phyloP scores from a whole-genome alignment of 2,888 invertebrate genomes.

The Venusia cambrica region DNA sequence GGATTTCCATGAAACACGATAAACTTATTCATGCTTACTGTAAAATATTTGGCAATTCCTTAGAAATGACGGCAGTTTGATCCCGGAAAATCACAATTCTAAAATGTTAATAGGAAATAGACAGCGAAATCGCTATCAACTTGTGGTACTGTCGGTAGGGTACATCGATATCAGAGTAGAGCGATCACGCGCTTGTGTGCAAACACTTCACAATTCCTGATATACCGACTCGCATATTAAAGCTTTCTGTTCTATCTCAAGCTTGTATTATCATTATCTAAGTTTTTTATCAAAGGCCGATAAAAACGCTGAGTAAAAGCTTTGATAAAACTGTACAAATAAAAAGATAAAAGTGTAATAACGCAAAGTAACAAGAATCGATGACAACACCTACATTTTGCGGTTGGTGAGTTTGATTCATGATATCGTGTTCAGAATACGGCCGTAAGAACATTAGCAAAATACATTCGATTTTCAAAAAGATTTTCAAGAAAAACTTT shows the following conservation, averaged over 20 bases:
- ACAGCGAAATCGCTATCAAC: constrained; percentile 17
- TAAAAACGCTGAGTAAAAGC: constrained; percentile 68
- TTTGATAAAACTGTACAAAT: constrained; percentile 49
- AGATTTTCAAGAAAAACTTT: too few relatives aligned
- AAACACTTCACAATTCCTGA: constrained; percentile 58
- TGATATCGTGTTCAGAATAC: neutral
- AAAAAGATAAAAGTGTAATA: constrained; percentile 19
- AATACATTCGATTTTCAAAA: constrained; percentile 4
- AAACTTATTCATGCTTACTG: too few relatives aligned
- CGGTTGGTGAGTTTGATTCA: neutral
- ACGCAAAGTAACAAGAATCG: constrained; percentile 14
- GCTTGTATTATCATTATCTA: constrained; percentile 68
- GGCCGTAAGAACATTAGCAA: neutral
- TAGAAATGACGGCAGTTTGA: too few relatives aligned
- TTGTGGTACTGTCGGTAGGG: too few relatives aligned
- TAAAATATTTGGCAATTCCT: too few relatives aligned
- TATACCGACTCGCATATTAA: constrained; percentile 67
- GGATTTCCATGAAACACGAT: too few relatives aligned
- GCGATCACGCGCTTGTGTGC: constrained; percentile 42
- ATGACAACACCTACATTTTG: constrained; percentile 3
- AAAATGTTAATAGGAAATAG: too few relatives aligned
- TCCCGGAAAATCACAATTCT: too few relatives aligned
- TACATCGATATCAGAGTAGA: constrained; percentile 33
- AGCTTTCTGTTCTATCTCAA: constrained; percentile 72
- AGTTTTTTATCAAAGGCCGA: constrained; percentile 64